Percentiles rank a stretch among this genome's conserved stretches.
Conservation (phyloP, 2,113 vertebrate genomes). For the Embiotoca jacksoni region DNA sequence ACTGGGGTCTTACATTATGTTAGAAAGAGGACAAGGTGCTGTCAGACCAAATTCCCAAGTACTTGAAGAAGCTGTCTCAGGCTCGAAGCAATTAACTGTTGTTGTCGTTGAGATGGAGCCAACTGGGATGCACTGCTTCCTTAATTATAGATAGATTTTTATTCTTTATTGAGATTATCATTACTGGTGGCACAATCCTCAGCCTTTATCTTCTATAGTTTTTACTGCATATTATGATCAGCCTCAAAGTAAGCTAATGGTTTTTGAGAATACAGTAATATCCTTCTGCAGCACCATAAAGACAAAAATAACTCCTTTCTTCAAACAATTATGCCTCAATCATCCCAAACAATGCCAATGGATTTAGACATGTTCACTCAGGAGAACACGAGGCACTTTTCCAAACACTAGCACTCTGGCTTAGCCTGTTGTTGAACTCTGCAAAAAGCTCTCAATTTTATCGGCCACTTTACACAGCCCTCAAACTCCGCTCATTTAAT, state of each 20-base stretch:
- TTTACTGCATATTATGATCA: constrained; percentile 6
- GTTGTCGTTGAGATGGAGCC: constrained; percentile 49
- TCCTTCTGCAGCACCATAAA: constrained; percentile 33
- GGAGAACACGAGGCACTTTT: constrained; percentile 42
- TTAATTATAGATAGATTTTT: constrained; percentile 61
- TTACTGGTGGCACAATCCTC: constrained; percentile 33
- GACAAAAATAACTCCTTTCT: constrained; percentile 55
- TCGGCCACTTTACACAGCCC: constrained; percentile 45
- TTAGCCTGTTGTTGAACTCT: constrained; percentile 41
- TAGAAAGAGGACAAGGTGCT: constrained; percentile 59
- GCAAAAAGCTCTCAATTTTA: constrained; percentile 56
- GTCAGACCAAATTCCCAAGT: constrained; percentile 61
- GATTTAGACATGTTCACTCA: constrained; percentile 54
- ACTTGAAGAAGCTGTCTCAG: constrained; percentile 51
- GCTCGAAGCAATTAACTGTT: constrained; percentile 74
- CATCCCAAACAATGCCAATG: constrained; percentile 41
- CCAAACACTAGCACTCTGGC: constrained; percentile 17
- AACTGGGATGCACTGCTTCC: constrained; percentile 33
- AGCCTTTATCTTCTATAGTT: constrained; percentile 23
- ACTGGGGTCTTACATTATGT: constrained; percentile 55
- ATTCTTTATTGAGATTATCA: constrained; percentile 51
- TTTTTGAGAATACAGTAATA: constrained; percentile 36
- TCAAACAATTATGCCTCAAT: constrained; percentile 47
- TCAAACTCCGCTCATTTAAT: constrained; percentile 44
- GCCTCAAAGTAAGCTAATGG: constrained; percentile 28